These are phyloP conservation scores for Gadus chalcogrammus DNA, from an alignment of 2,113 vertebrate species.

Conservation along the genomic window DNA sequence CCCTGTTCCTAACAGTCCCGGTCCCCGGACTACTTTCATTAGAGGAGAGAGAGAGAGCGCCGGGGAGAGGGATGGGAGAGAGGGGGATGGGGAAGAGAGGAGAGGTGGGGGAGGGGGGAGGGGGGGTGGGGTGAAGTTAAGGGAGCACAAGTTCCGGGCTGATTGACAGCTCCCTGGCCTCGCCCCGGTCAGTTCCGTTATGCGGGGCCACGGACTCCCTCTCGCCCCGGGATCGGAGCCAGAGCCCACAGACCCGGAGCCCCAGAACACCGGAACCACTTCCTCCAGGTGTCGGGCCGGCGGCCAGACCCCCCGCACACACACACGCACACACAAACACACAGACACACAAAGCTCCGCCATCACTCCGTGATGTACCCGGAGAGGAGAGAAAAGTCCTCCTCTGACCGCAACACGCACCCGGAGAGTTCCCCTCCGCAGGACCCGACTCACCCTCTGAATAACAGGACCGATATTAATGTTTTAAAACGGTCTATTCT, in stretches of 20 bases:
- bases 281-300: conserved; percentile 33
- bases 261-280: not conserved
- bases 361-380: not conserved
- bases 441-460: too few species aligned
- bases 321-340: conserved; percentile 12
- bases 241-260: too few species aligned
- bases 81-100: not conserved
- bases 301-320: conserved; percentile 10
- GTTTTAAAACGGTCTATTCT: too few species aligned
- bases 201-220: too few species aligned
- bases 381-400: not conserved
- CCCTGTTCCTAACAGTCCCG: too few species aligned
- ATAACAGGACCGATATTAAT: too few species aligned
- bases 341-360: not conserved
- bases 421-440: too few species aligned
- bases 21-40: not conserved
- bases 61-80: not conserved
- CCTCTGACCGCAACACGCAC: too few species aligned
- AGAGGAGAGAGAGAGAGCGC: not conserved
- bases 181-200: too few species aligned
- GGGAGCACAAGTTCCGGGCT: not conserved
- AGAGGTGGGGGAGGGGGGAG: conserved; percentile 1
- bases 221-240: conserved; percentile 50
- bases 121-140: not conserved
- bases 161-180: too few species aligned